Percentiles rank a stretch among this genome's conserved stretches.
These are phyloP conservation scores for Mnemiopsis leidyi DNA, from an alignment of 37 sponge, comb jelly and placozoan genomes.

Conservation along the genomic window DNA sequence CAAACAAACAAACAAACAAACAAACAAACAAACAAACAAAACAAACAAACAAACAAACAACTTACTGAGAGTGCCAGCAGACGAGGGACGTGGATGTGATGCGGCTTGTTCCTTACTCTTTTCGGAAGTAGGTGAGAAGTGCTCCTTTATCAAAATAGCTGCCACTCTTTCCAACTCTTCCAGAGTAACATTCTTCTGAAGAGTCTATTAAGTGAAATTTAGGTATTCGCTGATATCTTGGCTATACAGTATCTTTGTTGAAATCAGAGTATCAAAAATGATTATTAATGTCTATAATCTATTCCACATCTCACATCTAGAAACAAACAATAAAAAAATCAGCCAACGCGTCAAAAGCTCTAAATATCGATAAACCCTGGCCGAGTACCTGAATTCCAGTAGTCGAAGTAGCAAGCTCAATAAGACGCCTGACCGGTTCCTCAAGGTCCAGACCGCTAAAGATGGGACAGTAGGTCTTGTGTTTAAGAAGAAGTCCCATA, in stretches of 20 bases:
- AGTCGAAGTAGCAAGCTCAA: constrained; percentile 47
- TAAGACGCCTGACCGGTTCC: constrained; percentile 41
- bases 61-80: background rate
- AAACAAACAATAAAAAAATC: no score
- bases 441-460: constrained; percentile 4
- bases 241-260: no score
- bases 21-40: background rate
- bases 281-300: no score
- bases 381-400: constrained; percentile 52
- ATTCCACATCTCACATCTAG: no score
- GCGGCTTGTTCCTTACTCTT: background rate
- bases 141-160: constrained; percentile 46
- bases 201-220: no score
- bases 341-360: no score
- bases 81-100: background rate
- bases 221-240: no score
- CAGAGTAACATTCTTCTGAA: constrained; percentile 39
- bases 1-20: background rate
- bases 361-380: no score
- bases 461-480: constrained; percentile 44
- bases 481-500: constrained; percentile 55
- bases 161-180: constrained; percentile 48
- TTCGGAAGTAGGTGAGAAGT: constrained; percentile 25
- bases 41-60: background rate
- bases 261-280: no score